These are phyloP conservation scores for Rhadinocentrus ornatus DNA, from an alignment of 2,797 vertebrate genomes.

Conservation along the genomic window DNA sequence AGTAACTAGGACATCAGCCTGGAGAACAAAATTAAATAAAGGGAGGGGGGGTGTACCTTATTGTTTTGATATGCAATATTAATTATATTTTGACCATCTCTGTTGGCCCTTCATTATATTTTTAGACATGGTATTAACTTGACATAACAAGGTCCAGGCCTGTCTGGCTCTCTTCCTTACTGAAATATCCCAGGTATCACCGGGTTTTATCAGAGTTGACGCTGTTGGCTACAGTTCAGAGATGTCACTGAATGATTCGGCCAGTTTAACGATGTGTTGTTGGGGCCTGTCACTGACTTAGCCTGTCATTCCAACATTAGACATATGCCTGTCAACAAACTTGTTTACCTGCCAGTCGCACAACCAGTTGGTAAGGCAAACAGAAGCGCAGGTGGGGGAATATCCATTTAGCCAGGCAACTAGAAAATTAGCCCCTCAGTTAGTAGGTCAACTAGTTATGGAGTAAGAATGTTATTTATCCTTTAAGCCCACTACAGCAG, in stretches of 20 bases:
- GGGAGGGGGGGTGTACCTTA: neutral
- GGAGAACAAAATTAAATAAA: slow-evolving; percentile 7
- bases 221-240: slow-evolving; percentile 37
- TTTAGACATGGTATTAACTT: slow-evolving; percentile 3
- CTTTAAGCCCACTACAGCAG: neutral
- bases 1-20: slow-evolving; percentile 50
- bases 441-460: slow-evolving; percentile 20
- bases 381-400: neutral
- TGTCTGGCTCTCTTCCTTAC: slow-evolving; percentile 9
- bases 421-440: slow-evolving; percentile 17
- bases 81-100: neutral
- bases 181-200: slow-evolving; percentile 25
- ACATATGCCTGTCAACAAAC: slow-evolving; percentile 43
- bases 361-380: slow-evolving; percentile 15
- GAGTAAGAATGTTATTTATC: neutral
- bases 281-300: slow-evolving; percentile 54
- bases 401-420: neutral
- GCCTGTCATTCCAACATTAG: slow-evolving; percentile 33
- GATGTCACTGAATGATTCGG: slow-evolving; percentile 66
- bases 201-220: slow-evolving; percentile 14
- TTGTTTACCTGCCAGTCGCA: slow-evolving; percentile 28
- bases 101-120: slow-evolving; percentile 2
- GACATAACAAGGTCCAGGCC: slow-evolving; percentile 14
- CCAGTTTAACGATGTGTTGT: slow-evolving; percentile 53
- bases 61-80: neutral